Evolutionary conservation across 1,140 invertebrate species (phyloP).

Genomic region (Anastrepha obliqua): DNA sequence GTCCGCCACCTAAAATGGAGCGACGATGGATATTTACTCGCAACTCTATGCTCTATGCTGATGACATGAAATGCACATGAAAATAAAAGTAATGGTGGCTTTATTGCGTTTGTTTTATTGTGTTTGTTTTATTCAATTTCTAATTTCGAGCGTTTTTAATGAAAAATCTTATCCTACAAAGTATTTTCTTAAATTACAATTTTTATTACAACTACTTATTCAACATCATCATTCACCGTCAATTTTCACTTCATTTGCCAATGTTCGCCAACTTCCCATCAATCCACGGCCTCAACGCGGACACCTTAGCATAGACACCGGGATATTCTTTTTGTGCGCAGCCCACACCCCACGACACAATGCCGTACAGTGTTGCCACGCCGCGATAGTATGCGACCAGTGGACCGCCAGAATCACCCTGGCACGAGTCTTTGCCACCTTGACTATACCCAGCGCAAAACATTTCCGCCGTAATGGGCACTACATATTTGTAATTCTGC

Average conservation of each 20-base stretch:
- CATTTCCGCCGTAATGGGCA: slow-evolving; percentile 67
- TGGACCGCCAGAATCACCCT: slow-evolving; percentile 70
- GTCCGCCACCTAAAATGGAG: no score
- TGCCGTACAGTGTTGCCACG: slow-evolving; percentile 74
- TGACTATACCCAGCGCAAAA: slow-evolving; percentile 63
- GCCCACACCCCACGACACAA: slow-evolving; percentile 74
- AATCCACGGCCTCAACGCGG: slow-evolving; percentile 67
- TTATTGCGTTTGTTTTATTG: no score
- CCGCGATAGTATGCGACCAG: slow-evolving; percentile 62
- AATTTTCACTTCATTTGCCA: not conserved
- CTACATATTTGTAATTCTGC: slow-evolving; percentile 62
- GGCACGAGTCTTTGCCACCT: slow-evolving; percentile 67
- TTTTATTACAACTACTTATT: not conserved
- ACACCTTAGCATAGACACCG: slow-evolving; percentile 75
- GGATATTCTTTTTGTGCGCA: slow-evolving; percentile 77
- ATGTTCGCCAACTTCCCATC: slow-evolving; percentile 56
- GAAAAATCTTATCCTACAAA: no score
- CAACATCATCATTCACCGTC: no score
- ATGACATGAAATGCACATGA: no score
- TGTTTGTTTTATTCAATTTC: no score
- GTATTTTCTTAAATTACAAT: not conserved
- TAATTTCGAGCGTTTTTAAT: no score
- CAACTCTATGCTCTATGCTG: no score
- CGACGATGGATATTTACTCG: no score
- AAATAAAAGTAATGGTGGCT: no score